Percentiles rank a stretch among this genome's conserved stretches.
phyloP scores from a whole-genome alignment of 2,888 invertebrate genomes.

The Ernsta delagoae region DNA sequence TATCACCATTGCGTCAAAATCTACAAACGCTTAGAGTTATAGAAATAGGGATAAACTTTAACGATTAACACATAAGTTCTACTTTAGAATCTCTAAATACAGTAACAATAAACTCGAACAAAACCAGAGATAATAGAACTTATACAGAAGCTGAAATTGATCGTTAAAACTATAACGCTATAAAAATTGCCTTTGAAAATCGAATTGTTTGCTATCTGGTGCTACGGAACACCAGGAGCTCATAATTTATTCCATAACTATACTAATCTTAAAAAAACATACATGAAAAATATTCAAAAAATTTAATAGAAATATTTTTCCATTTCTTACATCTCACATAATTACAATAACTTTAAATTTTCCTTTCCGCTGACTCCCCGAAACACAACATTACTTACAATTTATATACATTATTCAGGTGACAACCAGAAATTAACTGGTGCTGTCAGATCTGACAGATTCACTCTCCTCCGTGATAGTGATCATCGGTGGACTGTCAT shows the following conservation, averaged over 20 bases:
- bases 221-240: too few species aligned
- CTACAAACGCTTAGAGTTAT: constrained; percentile 25
- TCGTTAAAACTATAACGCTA: constrained; percentile 38
- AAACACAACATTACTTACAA: constrained; percentile 44
- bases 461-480: constrained; percentile 80
- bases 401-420: constrained; percentile 56
- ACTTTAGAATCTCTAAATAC: constrained; percentile 48
- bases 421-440: constrained; percentile 65
- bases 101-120: constrained; percentile 48
- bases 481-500: constrained; percentile 72
- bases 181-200: constrained; percentile 43
- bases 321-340: too few species aligned
- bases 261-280: too few species aligned
- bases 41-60: constrained; percentile 17
- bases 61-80: constrained; percentile 38
- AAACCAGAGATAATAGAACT: constrained; percentile 42
- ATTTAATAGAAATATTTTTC: too few species aligned
- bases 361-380: constrained; percentile 39
- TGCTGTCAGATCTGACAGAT: constrained; percentile 68
- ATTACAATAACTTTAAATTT: neutral
- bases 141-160: constrained; percentile 45
- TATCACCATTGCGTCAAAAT: neutral
- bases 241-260: too few species aligned
- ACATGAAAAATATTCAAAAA: too few species aligned
- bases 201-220: constrained; percentile 32